These are phyloP conservation scores for Nixonia krombeini DNA, from an alignment of 1,140 invertebrate species.

Conservation along the genomic window DNA sequence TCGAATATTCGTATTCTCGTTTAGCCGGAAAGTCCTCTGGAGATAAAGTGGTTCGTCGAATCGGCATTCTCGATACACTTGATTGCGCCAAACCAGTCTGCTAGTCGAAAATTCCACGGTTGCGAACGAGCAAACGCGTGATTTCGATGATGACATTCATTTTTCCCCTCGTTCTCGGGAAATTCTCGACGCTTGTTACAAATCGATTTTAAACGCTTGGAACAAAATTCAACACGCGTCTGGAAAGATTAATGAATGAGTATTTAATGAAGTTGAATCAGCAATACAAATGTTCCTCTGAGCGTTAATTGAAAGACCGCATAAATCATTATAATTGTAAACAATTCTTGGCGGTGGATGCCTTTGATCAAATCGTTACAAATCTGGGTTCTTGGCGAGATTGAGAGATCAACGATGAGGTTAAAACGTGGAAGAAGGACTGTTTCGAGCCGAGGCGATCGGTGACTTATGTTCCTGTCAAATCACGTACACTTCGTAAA, in stretches of 20 bases:
- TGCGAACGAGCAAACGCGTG: background rate
- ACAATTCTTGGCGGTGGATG: no score
- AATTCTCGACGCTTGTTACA: no score
- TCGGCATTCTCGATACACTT: conserved; percentile 28
- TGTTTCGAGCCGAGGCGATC: background rate
- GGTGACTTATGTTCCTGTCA: background rate
- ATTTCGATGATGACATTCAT: background rate
- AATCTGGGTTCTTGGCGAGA: background rate
- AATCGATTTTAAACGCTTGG: no score
- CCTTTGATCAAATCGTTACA: no score
- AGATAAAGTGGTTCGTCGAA: conserved; percentile 43
- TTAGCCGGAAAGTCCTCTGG: conserved; percentile 18
- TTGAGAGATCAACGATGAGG: background rate
- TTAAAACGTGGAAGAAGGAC: background rate
- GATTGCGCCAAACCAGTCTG: conserved; percentile 28
- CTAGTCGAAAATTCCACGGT: conserved; percentile 28
- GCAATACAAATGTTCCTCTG: no score
- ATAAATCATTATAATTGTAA: no score
- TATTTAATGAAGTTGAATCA: no score
- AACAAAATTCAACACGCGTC: no score
- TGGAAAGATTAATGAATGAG: no score
- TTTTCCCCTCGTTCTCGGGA: conserved; percentile 8
- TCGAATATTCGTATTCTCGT: conserved; percentile 38
- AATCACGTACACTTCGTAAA: background rate
- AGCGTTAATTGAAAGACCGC: no score